Conservation (phyloP, 2,888 invertebrate genomes). For the Cecidostiba fungosa region DNA sequence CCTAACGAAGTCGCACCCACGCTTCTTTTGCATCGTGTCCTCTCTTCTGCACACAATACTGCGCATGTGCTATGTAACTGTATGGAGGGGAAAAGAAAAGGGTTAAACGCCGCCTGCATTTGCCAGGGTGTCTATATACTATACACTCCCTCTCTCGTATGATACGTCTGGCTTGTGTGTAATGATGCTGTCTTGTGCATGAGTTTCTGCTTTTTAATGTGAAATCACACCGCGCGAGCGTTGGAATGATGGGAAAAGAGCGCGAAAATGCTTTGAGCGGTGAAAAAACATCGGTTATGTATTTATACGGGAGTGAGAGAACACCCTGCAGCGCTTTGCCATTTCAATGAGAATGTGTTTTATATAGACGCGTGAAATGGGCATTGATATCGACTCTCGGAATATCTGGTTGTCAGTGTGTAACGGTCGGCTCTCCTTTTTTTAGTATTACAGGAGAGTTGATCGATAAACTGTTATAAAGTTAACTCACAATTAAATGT, state of each 20-base stretch:
- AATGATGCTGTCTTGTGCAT: slow-evolving; percentile 1
- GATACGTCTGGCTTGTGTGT: background rate
- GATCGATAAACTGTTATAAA: too few species aligned
- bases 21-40: slow-evolving; percentile 19
- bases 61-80: slow-evolving; percentile 39
- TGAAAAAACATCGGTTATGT: slow-evolving; percentile 17
- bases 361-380: slow-evolving; percentile 24
- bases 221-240: background rate
- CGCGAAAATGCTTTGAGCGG: background rate
- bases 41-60: background rate
- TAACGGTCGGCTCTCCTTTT: slow-evolving; percentile 19
- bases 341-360: slow-evolving; percentile 54
- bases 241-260: slow-evolving; percentile 3
- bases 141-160: background rate
- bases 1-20: slow-evolving; percentile 14
- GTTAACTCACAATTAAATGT: too few species aligned
- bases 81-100: slow-evolving; percentile 42
- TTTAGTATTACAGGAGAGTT: too few species aligned
- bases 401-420: slow-evolving; percentile 14
- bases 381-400: slow-evolving; percentile 30
- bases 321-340: slow-evolving; percentile 32
- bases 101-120: slow-evolving; percentile 42
- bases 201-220: background rate
- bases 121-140: background rate
- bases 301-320: background rate